Evolutionary conservation across 2,888 invertebrate species (phyloP), one percentile per base, ranked within the genome.

Genomic region (Conchocele bisecta): DNA sequence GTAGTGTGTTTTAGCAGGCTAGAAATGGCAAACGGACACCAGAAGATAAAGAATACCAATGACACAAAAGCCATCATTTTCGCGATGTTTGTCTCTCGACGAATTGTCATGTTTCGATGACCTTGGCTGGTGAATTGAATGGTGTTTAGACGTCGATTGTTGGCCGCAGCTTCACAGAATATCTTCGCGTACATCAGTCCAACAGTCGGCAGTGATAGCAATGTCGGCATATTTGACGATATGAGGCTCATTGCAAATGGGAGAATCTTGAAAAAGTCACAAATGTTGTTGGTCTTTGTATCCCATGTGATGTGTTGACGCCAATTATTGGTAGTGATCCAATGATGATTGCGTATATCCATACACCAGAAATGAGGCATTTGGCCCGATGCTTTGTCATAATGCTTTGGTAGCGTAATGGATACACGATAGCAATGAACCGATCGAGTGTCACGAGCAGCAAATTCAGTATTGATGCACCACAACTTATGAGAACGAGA

Each of bases 31-130:
- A 82, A 82, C 11, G 83, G 83, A 9, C 72, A 33, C 83, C 83
- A 83, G 60, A 82, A 83, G 11, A 83, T 29, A 11, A 83, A 37
- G 39, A 83, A 83, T 2, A 80, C 57, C 29, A 80, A 61, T 15
- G 77, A 75, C 3, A 83, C 67, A 13, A 71, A 42, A 4, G 70
- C 71, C 61, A 77, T 77, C 1, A 79, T 59, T 29, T 70, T 70
- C 7, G 80, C 71, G 6, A 66, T 65, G 24, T 60, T 58, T 3
- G 75, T 57, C 20, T 82, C 79, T 15, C 57, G 41, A 24, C n/a
- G 29, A 41, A 35, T 24, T 33, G 22, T 67, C 22, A 29, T 13
- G 48, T 28, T 11, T n/a, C n/a, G n/a, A n/a, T 39, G 17, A 15
- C 22, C 9, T 17, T 50, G 11, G 37, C 15, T 39, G 29, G 58